Base-by-base conservation (phyloP, 2,113 vertebrate species). In the Chaetodon trifascialis region DNA sequence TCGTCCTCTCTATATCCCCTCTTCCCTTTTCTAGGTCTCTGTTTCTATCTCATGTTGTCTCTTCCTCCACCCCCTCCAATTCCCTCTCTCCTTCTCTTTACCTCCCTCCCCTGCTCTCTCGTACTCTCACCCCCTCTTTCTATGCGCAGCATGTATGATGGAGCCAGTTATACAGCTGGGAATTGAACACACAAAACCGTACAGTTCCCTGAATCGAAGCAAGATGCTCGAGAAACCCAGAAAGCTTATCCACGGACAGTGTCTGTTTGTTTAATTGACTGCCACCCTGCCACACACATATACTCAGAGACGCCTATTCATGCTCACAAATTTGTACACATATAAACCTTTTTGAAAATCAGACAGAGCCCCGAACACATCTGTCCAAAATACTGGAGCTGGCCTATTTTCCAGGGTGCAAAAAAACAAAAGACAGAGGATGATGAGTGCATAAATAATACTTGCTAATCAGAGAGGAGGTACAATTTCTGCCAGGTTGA, bases 161-260 rank as follows among this genome's bases (percentile, higher is more conserved):
- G 85, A 85, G 88, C 80, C 80, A 46, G 85, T 90, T 83, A 86
- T 76, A 88, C 90, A 91, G 88, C 86, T 90, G 92, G 91, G 92
- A 92, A 89, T 88, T 88, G 55, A 90, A 88, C 88, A 89, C 81
- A 81, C 82, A 84, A 80, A 84, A 86, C 84, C 89, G 90, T 76
- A 87, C 62, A 85, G 87, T 82, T 86, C 81, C 84, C 86, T 73
- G 52, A 84, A 81, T 89, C 40, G 25, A 73, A 83, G 80, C 49
- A 62, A 56, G 80, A 70, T 77, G 86, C 75, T 73, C 38, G 71
- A 82, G 49, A 88, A 84, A 47, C 68, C 75, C 84, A 71, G 64
- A 83, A 77, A 81, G 87, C 86, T 75, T 52, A 84, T 77, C 73
- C 79, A 82, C 88, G 86, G 80, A 88, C 85, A 86, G 66, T 80